Evolutionary conservation across 2,113 vertebrate genomes (phyloP).

Genomic region (Eptesicus fuscus): DNA sequence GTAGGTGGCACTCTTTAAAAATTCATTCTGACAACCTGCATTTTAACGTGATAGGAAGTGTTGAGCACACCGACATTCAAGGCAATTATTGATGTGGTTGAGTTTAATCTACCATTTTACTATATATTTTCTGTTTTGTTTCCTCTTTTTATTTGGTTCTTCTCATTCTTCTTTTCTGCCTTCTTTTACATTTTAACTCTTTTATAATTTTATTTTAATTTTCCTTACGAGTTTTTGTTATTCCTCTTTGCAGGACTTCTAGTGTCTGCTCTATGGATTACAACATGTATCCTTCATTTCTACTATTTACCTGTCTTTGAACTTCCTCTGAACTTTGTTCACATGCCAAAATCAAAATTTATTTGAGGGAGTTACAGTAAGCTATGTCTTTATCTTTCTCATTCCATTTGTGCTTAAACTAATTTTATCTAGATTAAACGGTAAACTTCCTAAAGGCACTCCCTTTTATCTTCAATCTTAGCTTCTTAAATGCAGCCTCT

Average conservation of each 20-base stretch:
- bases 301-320: background rate
- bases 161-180: background rate
- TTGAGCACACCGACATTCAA: background rate
- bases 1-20: background rate
- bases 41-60: background rate
- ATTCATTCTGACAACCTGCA: background rate
- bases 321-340: constrained; percentile 16
- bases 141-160: background rate
- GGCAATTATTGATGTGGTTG: background rate
- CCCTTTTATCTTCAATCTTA: background rate
- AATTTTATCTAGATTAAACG: background rate
- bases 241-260: background rate
- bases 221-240: background rate
- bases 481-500: background rate
- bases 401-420: constrained; percentile 4
- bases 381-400: background rate
- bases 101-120: background rate
- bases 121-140: background rate
- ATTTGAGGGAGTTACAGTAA: background rate
- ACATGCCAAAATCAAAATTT: background rate
- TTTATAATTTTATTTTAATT: constrained; percentile 11
- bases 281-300: background rate
- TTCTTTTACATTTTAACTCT: background rate
- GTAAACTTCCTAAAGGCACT: background rate
- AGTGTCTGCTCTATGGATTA: background rate